Percentiles rank a stretch among this genome's conserved stretches.
These are phyloP conservation scores for Chouioia cunea DNA, from an alignment of 2,888 invertebrate genomes.

Conservation along the genomic window DNA sequence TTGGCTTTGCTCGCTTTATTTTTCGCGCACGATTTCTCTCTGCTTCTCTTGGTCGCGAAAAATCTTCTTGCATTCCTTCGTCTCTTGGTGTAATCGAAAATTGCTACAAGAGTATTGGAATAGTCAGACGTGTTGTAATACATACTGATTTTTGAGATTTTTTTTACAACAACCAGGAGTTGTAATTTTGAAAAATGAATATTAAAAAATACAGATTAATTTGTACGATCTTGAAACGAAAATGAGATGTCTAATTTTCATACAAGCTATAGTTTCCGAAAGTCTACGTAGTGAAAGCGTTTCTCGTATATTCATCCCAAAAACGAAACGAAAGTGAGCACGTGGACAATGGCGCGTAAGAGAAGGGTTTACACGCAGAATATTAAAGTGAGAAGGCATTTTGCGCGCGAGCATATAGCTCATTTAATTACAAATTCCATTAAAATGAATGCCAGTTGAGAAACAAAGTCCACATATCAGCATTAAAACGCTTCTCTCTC, in stretches of 20 bases:
- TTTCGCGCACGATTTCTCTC: slow-evolving; percentile 46
- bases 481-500: slow-evolving; percentile 66
- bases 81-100: slow-evolving; percentile 14
- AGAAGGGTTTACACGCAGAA: neutral
- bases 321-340: slow-evolving; percentile 1
- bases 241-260: too few relatives aligned
- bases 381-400: slow-evolving; percentile 29
- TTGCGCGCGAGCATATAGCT: slow-evolving; percentile 55
- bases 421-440: slow-evolving; percentile 69
- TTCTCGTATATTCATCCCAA: too few relatives aligned
- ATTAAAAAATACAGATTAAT: too few relatives aligned
- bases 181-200: too few relatives aligned
- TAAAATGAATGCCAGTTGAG: slow-evolving; percentile 68
- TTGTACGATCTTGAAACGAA: too few relatives aligned
- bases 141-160: too few relatives aligned
- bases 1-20: slow-evolving; percentile 41
- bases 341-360: neutral
- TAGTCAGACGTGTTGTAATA: too few relatives aligned
- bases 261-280: too few relatives aligned
- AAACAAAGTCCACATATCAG: slow-evolving; percentile 69
- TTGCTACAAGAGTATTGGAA: too few relatives aligned
- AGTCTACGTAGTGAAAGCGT: too few relatives aligned
- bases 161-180: too few relatives aligned
- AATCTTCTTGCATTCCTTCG: slow-evolving; percentile 25
- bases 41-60: neutral